These are phyloP conservation scores for Hydrozoanthus tunicans DNA, from an alignment of 64 coral and sea anemone genomes.

Conservation along the genomic window DNA sequence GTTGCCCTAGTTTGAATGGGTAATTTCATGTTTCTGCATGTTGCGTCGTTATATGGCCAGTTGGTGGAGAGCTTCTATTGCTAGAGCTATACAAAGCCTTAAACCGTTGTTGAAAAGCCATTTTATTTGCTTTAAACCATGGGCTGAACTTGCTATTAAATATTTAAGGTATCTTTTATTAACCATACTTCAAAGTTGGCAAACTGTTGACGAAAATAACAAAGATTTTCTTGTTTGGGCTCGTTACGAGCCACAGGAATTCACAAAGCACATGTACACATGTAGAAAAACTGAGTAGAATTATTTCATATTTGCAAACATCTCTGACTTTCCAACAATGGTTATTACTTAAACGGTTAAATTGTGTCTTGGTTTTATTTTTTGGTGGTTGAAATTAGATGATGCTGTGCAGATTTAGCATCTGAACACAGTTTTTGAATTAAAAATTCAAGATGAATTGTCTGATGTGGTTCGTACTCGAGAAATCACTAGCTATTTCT, in stretches of 20 bases:
- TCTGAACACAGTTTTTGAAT: conserved; percentile 20
- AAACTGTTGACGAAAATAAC: background rate
- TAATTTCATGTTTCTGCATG: background rate
- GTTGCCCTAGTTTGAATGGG: background rate
- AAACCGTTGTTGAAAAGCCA: conserved; percentile 6
- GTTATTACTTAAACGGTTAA: conserved; percentile 38
- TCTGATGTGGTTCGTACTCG: conserved; percentile 38
- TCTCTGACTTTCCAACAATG: background rate
- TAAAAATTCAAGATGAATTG: conserved; percentile 47
- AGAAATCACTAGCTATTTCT: conserved; percentile 15
- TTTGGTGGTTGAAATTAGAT: conserved; percentile 2
- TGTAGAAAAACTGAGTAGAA: background rate
- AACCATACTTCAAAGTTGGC: conserved; percentile 42
- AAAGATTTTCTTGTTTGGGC: conserved; percentile 38
- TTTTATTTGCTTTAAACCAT: conserved; percentile 12
- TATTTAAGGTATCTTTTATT: conserved; percentile 57
- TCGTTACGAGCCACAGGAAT: conserved; percentile 50
- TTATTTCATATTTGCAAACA: background rate
- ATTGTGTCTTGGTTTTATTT: conserved; percentile 1
- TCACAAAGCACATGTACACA: conserved; percentile 47
- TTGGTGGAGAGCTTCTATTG: background rate
- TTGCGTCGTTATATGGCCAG: background rate
- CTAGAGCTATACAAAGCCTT: background rate
- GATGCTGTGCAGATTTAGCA: background rate
- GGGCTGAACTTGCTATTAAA: conserved; percentile 46